Evolutionary conservation across 2,888 invertebrate species (phyloP).

Genomic region (Volucella inanis): DNA sequence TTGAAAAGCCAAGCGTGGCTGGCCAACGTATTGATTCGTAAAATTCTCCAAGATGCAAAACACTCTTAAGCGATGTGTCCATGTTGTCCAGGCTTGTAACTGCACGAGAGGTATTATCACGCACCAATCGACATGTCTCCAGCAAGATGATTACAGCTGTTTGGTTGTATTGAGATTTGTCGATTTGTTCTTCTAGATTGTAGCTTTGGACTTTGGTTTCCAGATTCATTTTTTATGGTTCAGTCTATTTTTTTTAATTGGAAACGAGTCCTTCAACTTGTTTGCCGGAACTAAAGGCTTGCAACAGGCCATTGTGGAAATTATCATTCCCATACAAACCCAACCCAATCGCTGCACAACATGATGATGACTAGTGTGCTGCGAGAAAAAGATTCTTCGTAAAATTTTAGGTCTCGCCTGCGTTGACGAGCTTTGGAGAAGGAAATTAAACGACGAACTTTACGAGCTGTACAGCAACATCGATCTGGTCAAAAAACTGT

Average conservation of each 20-base stretch:
- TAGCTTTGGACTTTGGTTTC: too few relatives aligned
- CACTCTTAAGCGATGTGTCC: constrained; percentile 82
- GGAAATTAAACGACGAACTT: too few relatives aligned
- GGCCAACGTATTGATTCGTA: constrained; percentile 83
- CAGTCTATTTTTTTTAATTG: constrained; percentile 92
- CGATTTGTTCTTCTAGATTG: too few relatives aligned
- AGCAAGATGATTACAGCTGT: constrained; percentile 89
- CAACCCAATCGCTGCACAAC: constrained; percentile 94
- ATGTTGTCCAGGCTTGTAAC: constrained; percentile 84
- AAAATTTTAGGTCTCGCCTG: too few relatives aligned
- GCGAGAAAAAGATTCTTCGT: too few relatives aligned
- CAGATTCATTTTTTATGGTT: too few relatives aligned
- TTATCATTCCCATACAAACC: constrained; percentile 97
- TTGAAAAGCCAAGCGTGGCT: constrained; percentile 82
- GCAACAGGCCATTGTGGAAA: constrained; percentile 94
- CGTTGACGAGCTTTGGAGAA: too few relatives aligned
- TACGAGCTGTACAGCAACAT: too few relatives aligned
- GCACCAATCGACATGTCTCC: constrained; percentile 87
- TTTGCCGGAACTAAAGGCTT: constrained; percentile 90
- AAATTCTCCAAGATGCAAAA: constrained; percentile 81
- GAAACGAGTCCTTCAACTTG: constrained; percentile 91
- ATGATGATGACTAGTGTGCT: constrained; percentile 84
- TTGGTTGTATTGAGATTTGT: constrained; percentile 90
- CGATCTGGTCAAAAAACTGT: too few relatives aligned
- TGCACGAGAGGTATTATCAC: constrained; percentile 89